Evolutionary conservation across 2,888 invertebrate species (phyloP).

Genomic region (Lepidochitona cinerea): DNA sequence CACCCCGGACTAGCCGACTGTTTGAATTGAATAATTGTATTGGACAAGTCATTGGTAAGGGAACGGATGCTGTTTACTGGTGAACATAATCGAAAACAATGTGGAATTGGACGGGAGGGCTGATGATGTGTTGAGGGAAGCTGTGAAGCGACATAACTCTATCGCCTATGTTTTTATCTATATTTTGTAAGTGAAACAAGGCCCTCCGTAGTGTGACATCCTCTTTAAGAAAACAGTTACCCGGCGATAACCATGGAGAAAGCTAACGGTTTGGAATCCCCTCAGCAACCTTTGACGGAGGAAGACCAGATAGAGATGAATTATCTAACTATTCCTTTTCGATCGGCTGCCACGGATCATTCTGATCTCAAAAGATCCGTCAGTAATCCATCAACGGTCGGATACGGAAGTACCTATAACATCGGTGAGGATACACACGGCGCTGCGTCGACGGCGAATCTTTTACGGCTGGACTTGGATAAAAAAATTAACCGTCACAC

Average conservation of each 20-base stretch:
- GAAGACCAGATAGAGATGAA: constrained; percentile 2
- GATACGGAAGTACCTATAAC: constrained; percentile 40
- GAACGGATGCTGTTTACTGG: too few relatives aligned
- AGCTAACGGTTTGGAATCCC: not conserved
- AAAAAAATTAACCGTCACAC: constrained; percentile 52
- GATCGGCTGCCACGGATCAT: not conserved
- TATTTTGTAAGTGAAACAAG: too few relatives aligned
- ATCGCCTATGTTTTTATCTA: too few relatives aligned
- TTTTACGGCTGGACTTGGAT: constrained; percentile 50
- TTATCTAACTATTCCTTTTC: constrained; percentile 3
- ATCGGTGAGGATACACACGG: constrained; percentile 32
- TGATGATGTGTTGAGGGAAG: too few relatives aligned
- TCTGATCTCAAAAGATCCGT: not conserved
- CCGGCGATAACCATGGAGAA: not conserved
- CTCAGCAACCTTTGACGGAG: not conserved
- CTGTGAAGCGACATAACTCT: too few relatives aligned
- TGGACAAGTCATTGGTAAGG: too few relatives aligned
- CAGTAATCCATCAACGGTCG: not conserved
- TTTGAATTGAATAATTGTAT: too few relatives aligned
- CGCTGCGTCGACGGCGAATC: constrained; percentile 47
- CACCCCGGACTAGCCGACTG: too few relatives aligned
- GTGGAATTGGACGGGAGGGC: too few relatives aligned
- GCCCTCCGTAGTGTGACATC: too few relatives aligned
- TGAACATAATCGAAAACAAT: too few relatives aligned
- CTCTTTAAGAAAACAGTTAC: too few relatives aligned